phyloP scores from a whole-genome alignment of 2,113 vertebrate species.

The Nibea coibor region DNA sequence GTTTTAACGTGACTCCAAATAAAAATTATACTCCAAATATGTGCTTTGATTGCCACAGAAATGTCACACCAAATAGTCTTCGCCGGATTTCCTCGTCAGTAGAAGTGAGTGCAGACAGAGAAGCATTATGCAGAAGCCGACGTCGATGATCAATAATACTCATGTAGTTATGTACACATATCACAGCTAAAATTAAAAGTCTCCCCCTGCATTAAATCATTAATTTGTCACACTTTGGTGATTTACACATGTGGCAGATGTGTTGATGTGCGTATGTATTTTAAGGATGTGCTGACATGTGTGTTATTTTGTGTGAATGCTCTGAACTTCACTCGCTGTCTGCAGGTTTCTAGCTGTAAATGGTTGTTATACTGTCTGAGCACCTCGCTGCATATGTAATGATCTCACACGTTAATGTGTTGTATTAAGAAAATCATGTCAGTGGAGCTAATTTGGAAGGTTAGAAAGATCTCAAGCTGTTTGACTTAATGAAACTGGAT shows the following conservation, averaged over 20 bases:
- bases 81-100: background rate
- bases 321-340: constrained; percentile 16
- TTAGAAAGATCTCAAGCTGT: background rate
- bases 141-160: background rate
- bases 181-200: background rate
- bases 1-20: background rate
- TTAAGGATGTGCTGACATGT: constrained; percentile 25
- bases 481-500: background rate
- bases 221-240: background rate
- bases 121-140: background rate
- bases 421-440: background rate
- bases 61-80: background rate
- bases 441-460: constrained; percentile 17
- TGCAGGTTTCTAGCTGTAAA: constrained; percentile 27
- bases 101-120: background rate
- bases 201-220: background rate
- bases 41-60: background rate
- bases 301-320: constrained; percentile 10
- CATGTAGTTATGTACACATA: background rate
- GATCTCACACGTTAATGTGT: constrained; percentile 53
- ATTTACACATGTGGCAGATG: background rate
- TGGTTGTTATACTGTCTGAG: constrained; percentile 21
- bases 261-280: constrained; percentile 21
- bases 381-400: constrained; percentile 65
- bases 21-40: background rate